These are phyloP conservation scores for Malurus melanocephalus DNA, from an alignment of 2,113 vertebrate species.

Conservation along the genomic window DNA sequence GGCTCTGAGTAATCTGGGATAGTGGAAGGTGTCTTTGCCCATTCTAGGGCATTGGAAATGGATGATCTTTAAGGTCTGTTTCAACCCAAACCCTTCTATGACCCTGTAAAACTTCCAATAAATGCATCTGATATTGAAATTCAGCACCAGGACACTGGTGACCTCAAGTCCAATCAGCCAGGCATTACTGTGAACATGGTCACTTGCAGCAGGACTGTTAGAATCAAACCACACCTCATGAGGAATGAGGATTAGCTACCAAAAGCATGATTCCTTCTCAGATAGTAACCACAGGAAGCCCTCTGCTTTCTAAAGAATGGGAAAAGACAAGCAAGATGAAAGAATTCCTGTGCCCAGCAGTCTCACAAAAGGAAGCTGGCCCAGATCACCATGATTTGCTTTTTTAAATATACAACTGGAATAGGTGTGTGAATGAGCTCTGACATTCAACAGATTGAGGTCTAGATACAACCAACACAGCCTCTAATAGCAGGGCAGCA, in stretches of 20 bases:
- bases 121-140: background rate
- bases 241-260: background rate
- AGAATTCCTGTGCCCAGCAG: background rate
- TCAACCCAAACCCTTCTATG: background rate
- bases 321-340: background rate
- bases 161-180: background rate
- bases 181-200: background rate
- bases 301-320: background rate
- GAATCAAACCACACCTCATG: background rate
- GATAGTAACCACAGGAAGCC: background rate
- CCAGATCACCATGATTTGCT: background rate
- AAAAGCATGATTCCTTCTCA: background rate
- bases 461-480: background rate
- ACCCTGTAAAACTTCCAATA: background rate
- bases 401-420: background rate
- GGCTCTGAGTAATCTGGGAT: fast-evolving
- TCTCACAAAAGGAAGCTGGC: background rate
- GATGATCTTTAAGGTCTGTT: background rate
- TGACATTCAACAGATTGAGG: background rate
- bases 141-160: background rate
- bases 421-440: background rate
- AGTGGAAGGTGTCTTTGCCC: background rate
- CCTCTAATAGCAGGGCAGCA: background rate
- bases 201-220: background rate
- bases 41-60: background rate